A percentile compares a stretch with the other conserved stretches of the same genome.
Conservation (phyloP, 2,888 invertebrate genomes). For the Euproctis similis region DNA sequence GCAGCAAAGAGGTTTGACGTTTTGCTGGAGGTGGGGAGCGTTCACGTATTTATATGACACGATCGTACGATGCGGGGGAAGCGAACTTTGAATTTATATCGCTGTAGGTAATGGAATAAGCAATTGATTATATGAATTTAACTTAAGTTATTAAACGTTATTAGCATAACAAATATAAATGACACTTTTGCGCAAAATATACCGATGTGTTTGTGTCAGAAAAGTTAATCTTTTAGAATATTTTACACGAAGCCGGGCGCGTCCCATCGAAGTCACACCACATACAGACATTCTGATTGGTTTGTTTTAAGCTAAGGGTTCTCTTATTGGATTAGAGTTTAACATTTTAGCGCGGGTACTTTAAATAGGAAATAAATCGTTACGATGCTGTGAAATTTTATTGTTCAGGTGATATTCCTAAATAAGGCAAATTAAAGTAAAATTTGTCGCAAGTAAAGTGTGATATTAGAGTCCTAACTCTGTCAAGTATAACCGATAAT, state of each 20-base stretch:
- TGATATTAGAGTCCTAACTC: too few relatives aligned
- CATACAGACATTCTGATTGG: slow-evolving; percentile 56
- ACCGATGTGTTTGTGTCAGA: slow-evolving; percentile 32
- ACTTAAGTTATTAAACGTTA: slow-evolving; percentile 24
- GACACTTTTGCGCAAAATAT: slow-evolving; percentile 19
- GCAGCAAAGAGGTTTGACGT: slow-evolving; percentile 57
- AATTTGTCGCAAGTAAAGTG: too few relatives aligned
- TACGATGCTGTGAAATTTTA: too few relatives aligned
- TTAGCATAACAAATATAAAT: slow-evolving; percentile 15
- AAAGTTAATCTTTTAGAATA: slow-evolving; percentile 23
- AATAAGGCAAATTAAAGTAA: too few relatives aligned
- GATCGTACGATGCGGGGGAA: slow-evolving; percentile 70
- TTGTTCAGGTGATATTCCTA: too few relatives aligned
- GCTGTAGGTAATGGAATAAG: slow-evolving; percentile 28
- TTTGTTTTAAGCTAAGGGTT: slow-evolving; percentile 15
- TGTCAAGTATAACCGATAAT: too few relatives aligned
- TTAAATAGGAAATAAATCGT: too few relatives aligned
- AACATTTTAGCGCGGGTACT: slow-evolving; percentile 34
- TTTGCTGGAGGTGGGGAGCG: slow-evolving; percentile 64
- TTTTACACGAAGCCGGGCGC: slow-evolving; percentile 31
- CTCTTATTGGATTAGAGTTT: slow-evolving; percentile 42
- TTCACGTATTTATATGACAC: slow-evolving; percentile 62
- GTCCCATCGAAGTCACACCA: slow-evolving; percentile 70
- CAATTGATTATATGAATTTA: slow-evolving; percentile 32
- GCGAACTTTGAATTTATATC: slow-evolving; percentile 52